Conservation (phyloP, 2,888 invertebrate genomes). For the Cabera pusaria region DNA sequence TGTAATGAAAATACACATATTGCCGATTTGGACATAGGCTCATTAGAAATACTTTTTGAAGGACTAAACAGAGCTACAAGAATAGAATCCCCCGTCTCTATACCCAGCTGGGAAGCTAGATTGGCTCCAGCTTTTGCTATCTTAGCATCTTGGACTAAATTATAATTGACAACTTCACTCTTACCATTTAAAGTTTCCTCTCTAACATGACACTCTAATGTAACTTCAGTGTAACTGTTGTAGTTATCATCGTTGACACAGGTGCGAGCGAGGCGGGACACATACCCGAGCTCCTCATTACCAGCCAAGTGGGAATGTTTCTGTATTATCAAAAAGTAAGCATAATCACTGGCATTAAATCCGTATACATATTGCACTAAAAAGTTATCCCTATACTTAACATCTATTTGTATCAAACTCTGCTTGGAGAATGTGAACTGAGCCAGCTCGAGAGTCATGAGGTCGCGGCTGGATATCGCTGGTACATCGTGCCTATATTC, state of each 20-base stretch:
- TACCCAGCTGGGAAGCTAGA: constrained; percentile 91
- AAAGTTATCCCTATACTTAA: constrained; percentile 97
- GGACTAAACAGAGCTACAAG: constrained; percentile 95
- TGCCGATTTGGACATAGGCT: constrained; percentile 92
- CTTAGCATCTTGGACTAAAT: constrained; percentile 96
- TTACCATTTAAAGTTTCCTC: constrained; percentile 81
- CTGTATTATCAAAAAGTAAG: constrained; percentile 97
- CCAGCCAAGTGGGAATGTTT: constrained; percentile 95
- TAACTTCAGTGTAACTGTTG: constrained; percentile 98
- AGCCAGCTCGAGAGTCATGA: constrained; percentile 91
- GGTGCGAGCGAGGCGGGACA: constrained; percentile 94
- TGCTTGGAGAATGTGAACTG: constrained; percentile 94
- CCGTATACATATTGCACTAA: constrained; percentile 98
- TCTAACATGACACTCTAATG: constrained; percentile 91
- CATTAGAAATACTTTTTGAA: constrained; percentile 93
- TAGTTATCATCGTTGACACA: constrained; percentile 98
- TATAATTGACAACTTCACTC: constrained; percentile 87
- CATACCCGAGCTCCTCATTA: constrained; percentile 94
- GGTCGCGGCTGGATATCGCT: constrained; percentile 93
- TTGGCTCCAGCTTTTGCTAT: constrained; percentile 93
- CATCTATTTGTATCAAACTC: constrained; percentile 93
- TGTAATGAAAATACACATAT: constrained; percentile 96
- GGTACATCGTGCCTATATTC: constrained; percentile 96
- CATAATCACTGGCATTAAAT: constrained; percentile 96
- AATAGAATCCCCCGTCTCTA: constrained; percentile 90